Conservation (phyloP, 2,888 invertebrate species). For the Agrochola macilenta region DNA sequence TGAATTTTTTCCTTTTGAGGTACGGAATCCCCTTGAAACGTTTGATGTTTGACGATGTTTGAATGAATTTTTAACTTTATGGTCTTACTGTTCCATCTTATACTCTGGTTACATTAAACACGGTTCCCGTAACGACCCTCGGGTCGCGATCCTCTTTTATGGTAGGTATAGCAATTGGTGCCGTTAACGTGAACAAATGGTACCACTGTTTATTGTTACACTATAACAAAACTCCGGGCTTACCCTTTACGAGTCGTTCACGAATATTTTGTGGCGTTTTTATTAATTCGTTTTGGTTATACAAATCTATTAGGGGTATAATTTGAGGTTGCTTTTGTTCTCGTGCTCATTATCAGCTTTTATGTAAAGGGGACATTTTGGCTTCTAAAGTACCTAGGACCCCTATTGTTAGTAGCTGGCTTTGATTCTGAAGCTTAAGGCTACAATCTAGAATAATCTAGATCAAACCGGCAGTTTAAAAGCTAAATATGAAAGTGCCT, state of each 20-base stretch:
- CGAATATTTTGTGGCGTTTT: constrained; percentile 32
- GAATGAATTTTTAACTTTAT: background rate
- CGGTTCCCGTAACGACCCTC: constrained; percentile 26
- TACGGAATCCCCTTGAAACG: background rate
- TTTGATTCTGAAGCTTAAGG: background rate
- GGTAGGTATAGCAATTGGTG: constrained; percentile 23
- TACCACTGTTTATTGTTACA: constrained; percentile 50
- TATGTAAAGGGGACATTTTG: background rate
- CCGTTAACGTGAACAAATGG: constrained; percentile 40
- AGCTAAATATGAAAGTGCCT: constrained; percentile 10
- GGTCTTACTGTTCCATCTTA: constrained; percentile 7
- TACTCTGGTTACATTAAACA: constrained; percentile 5
- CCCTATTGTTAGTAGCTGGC: background rate
- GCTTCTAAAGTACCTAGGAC: background rate
- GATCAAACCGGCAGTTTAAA: background rate
- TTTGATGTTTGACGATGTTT: no score
- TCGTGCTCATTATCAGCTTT: background rate
- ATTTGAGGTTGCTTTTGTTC: constrained; percentile 20
- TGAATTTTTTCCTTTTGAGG: no score
- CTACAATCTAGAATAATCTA: background rate
- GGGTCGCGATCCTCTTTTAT: constrained; percentile 29
- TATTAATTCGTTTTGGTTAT: constrained; percentile 36
- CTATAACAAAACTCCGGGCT: constrained; percentile 29
- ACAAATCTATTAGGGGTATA: constrained; percentile 5
- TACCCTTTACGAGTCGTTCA: constrained; percentile 27